These are phyloP conservation scores for Tapera naevia DNA, from an alignment of 2,797 vertebrate genomes.

Conservation along the genomic window DNA sequence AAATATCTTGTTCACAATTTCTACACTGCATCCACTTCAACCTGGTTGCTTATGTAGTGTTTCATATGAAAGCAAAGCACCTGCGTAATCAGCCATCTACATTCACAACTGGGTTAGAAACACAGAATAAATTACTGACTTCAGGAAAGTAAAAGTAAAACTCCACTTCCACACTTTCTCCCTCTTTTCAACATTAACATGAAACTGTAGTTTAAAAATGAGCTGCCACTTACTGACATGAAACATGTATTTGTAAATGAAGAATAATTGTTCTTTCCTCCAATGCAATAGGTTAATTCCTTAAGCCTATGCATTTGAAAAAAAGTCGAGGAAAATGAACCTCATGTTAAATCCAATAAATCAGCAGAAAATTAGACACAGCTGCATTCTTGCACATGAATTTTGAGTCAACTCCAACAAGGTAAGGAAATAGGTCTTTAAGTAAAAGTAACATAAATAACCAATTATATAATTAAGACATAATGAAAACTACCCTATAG, in stretches of 20 bases:
- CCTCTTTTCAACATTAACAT: neutral
- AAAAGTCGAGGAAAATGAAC: neutral
- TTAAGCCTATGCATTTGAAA: neutral
- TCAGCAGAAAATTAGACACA: neutral
- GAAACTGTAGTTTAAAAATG: neutral
- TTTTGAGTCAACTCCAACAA: neutral
- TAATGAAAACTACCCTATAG: neutral
- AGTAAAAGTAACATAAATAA: neutral
- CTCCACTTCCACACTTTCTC: neutral
- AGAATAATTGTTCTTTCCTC: neutral
- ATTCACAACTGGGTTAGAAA: neutral
- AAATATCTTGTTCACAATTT: neutral
- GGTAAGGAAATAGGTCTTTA: neutral
- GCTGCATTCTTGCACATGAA: neutral
- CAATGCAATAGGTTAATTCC: neutral
- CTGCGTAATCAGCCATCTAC: neutral
- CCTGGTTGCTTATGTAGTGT: neutral
- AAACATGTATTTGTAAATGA: neutral
- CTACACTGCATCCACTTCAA: neutral
- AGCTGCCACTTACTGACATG: neutral
- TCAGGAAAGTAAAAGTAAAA: neutral
- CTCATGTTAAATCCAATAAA: neutral
- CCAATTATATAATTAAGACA: neutral
- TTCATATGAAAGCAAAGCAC: neutral
- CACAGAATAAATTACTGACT: neutral